Conservation (phyloP, 2,797 vertebrate genomes). For the Sparus aurata region DNA sequence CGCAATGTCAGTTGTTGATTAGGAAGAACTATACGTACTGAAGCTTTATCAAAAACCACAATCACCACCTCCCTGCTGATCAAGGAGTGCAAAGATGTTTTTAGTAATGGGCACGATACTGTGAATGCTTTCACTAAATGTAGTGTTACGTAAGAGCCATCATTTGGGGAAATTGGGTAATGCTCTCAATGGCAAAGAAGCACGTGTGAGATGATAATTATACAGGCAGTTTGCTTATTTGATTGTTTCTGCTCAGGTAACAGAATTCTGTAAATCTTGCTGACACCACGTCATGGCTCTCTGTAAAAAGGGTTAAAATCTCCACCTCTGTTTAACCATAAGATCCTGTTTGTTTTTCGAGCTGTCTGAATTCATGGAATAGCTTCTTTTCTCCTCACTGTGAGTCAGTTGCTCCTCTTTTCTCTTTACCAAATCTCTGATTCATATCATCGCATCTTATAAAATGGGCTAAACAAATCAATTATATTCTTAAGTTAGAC, state of each 20-base stretch:
- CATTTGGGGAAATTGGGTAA: constrained; percentile 6
- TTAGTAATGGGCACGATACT: background rate
- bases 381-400: background rate
- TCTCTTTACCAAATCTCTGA: background rate
- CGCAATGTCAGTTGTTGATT: background rate
- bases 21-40: background rate
- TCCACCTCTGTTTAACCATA: background rate
- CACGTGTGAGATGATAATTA: background rate
- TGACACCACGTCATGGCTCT: background rate
- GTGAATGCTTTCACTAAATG: constrained; percentile 12
- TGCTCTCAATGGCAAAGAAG: background rate
- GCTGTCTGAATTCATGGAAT: background rate
- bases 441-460: background rate
- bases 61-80: constrained; percentile 5
- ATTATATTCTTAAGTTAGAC: background rate
- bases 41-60: constrained; percentile 18
- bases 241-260: background rate
- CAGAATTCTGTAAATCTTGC: background rate
- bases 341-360: background rate
- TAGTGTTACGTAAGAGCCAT: background rate
- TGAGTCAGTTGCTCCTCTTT: background rate
- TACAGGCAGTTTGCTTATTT: too few species aligned
- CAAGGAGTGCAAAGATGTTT: constrained; percentile 1
- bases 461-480: background rate
- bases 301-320: background rate